Evolutionary conservation across 2,888 invertebrate species (phyloP).

Genomic region (Himalopsyche kuldschensis): DNA sequence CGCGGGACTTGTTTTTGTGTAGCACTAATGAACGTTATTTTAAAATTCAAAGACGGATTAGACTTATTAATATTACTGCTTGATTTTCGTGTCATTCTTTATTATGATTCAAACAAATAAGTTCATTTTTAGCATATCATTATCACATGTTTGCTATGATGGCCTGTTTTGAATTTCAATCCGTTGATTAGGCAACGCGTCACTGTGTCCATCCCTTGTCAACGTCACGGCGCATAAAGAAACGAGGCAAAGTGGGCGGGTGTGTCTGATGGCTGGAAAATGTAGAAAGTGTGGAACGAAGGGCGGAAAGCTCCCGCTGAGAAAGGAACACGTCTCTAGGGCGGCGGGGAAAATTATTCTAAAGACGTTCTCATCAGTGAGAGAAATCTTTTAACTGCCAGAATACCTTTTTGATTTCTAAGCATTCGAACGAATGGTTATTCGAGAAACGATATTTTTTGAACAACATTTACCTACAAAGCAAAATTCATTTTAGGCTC

Average conservation of each 20-base stretch:
- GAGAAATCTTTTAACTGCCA: background rate
- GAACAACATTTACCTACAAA: background rate
- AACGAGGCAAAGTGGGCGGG: background rate
- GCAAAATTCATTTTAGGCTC: background rate
- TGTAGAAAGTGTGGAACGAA: background rate
- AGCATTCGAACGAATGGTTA: background rate
- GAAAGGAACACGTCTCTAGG: background rate
- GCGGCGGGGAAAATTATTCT: background rate
- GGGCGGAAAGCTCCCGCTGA: background rate
- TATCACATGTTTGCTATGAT: slow-evolving; percentile 4
- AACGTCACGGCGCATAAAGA: slow-evolving; percentile 25
- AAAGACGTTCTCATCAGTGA: background rate
- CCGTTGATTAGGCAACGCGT: slow-evolving; percentile 24
- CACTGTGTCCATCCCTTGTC: slow-evolving; percentile 25
- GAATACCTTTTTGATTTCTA: background rate
- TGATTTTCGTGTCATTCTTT: background rate
- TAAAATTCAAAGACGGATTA: no score
- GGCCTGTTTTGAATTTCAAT: slow-evolving; percentile 27
- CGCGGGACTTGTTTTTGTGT: no score
- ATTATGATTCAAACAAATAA: background rate
- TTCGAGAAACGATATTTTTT: background rate
- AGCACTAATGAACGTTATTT: no score
- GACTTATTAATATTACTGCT: background rate
- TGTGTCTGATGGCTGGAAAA: background rate
- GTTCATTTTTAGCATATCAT: slow-evolving; percentile 11